Evolutionary conservation across 2,797 vertebrate genomes (phyloP).

Genomic region (Peromyscus attwateri): DNA sequence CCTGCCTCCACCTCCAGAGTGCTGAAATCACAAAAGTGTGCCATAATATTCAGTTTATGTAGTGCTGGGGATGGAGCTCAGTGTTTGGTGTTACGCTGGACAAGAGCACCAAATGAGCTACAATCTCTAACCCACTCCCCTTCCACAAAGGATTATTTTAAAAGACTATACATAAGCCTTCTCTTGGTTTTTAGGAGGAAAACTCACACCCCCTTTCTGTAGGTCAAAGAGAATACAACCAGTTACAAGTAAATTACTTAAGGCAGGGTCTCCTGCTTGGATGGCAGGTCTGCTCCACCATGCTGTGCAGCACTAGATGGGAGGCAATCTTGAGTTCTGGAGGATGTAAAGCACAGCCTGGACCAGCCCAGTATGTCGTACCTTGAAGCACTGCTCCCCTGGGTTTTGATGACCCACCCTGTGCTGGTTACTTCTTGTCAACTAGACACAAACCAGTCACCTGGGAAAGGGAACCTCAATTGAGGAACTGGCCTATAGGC

Average conservation of each 20-base stretch:
- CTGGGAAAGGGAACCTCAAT: neutral
- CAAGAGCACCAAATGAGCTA: neutral
- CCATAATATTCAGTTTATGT: neutral
- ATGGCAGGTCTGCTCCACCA: neutral
- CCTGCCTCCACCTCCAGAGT: neutral
- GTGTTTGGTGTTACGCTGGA: neutral
- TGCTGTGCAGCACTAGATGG: neutral
- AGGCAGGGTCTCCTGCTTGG: neutral
- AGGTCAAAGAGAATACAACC: neutral
- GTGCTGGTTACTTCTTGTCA: neutral
- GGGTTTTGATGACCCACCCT: neutral
- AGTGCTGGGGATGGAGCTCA: neutral
- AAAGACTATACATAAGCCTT: neutral
- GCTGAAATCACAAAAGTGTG: neutral
- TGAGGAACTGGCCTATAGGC: neutral
- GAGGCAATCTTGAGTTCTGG: neutral
- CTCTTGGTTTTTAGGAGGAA: neutral
- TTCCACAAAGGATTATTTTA: neutral
- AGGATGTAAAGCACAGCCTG: neutral
- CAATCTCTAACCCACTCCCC: neutral
- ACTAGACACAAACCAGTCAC: neutral
- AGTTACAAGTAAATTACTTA: neutral
- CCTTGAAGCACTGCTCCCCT: fast-evolving
- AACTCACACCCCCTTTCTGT: neutral
- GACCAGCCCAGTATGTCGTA: neutral